phyloP scores from a whole-genome alignment of 92 coral and sea anemone genomes.

The Porites evermanni region DNA sequence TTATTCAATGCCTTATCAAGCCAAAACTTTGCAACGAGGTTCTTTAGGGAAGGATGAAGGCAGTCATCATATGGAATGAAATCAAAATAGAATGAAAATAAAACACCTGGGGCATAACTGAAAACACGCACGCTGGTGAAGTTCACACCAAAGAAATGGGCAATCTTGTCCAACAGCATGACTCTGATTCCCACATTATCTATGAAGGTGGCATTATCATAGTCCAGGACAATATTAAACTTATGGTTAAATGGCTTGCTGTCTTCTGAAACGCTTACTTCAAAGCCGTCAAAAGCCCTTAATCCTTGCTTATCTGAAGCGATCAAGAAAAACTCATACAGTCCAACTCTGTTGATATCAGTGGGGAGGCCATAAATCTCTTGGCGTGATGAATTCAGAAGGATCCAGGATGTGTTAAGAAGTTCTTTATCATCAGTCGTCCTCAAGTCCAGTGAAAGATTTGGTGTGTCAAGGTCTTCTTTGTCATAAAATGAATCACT shows the following conservation, averaged over 20 bases:
- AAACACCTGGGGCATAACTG: slow-evolving; percentile 72
- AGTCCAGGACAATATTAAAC: slow-evolving; percentile 68
- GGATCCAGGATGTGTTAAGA: slow-evolving; percentile 78
- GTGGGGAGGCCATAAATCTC: slow-evolving; percentile 81
- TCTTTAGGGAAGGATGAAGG: slow-evolving; percentile 17
- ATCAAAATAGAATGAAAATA: slow-evolving; percentile 77
- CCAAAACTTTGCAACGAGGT: slow-evolving; percentile 45
- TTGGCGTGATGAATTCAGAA: slow-evolving; percentile 70
- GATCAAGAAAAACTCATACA: slow-evolving; percentile 72
- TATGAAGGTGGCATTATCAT: slow-evolving; percentile 74
- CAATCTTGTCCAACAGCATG: slow-evolving; percentile 67
- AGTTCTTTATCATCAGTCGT: slow-evolving; percentile 64
- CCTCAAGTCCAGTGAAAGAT: slow-evolving; percentile 70
- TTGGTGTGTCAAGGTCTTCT: slow-evolving; percentile 86
- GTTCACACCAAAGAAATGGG: slow-evolving; percentile 73
- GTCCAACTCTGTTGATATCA: slow-evolving; percentile 47
- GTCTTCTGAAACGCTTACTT: slow-evolving; percentile 71
- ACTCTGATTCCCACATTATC: slow-evolving; percentile 80
- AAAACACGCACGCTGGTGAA: slow-evolving; percentile 75
- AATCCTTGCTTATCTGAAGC: slow-evolving; percentile 77
- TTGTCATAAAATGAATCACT: slow-evolving; percentile 72
- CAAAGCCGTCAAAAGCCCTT: slow-evolving; percentile 73
- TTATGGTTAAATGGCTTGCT: slow-evolving; percentile 62
- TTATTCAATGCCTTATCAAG: slow-evolving; percentile 59
- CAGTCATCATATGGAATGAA: slow-evolving; percentile 72